Evolutionary conservation across 2,797 vertebrate genomes (phyloP).

Genomic region (Sebastolobus altivelis): DNA sequence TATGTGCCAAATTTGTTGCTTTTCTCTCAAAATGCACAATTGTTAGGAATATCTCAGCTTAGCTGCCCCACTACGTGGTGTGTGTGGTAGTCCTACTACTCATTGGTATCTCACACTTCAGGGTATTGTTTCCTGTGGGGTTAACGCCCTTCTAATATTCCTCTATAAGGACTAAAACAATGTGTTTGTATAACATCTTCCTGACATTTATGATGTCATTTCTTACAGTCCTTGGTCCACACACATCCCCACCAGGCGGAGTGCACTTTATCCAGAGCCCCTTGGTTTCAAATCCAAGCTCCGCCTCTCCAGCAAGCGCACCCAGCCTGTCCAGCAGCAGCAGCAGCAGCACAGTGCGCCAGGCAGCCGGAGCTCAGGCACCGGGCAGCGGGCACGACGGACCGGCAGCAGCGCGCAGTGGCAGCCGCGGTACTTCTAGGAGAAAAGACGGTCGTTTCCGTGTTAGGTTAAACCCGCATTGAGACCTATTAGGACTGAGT

Average conservation of each 20-base stretch:
- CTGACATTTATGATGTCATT: conserved; percentile 31
- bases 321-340: conserved; percentile 63
- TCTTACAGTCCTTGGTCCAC: conserved; percentile 1
- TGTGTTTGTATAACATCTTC: not conserved
- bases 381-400: conserved; percentile 31
- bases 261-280: conserved; percentile 78
- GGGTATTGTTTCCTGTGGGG: not conserved
- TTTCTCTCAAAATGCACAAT: too few species aligned
- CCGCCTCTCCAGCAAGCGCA: conserved; percentile 81
- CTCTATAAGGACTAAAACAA: not conserved
- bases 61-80: not conserved
- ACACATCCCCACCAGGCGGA: not conserved
- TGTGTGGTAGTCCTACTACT: not conserved
- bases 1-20: too few species aligned
- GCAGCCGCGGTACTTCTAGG: conserved; percentile 1
- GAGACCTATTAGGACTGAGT: not conserved
- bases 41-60: too few species aligned
- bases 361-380: conserved; percentile 60
- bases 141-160: not conserved
- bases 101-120: not conserved
- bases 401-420: not conserved
- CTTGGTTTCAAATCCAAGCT: conserved; percentile 73
- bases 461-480: not conserved
- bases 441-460: not conserved
- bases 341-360: conserved; percentile 65